Evolutionary conservation across 2,888 invertebrate genomes (phyloP).

Genomic region (Clunio marinus): DNA sequence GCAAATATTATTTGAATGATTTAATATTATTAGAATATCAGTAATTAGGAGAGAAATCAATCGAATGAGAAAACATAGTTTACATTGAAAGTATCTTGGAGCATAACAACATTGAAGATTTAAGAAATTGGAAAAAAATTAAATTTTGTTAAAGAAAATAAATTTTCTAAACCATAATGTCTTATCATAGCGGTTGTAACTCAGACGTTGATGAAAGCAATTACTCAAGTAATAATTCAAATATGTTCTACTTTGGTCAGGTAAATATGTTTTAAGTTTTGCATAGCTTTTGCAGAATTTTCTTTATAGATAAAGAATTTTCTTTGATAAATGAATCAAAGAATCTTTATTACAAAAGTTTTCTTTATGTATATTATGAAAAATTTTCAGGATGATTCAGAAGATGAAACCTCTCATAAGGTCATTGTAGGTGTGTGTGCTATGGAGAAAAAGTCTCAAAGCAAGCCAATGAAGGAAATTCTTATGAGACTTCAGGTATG

Average conservation of each 20-base stretch:
- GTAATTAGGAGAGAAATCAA: no score
- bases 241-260: conserved; percentile 32
- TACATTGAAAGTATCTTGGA: no score
- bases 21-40: no score
- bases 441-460: conserved; percentile 98
- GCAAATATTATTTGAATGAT: no score
- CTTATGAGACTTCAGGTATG: conserved; percentile 74
- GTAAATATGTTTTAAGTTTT: background rate
- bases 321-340: no score
- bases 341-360: no score
- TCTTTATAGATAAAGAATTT: no score
- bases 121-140: no score
- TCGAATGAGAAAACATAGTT: no score
- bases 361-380: background rate
- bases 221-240: background rate
- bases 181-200: background rate
- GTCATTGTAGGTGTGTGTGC: conserved; percentile 98
- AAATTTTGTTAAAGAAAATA: no score
- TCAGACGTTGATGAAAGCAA: background rate
- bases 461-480: conserved; percentile 99
- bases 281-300: background rate
- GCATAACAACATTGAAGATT: no score
- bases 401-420: conserved; percentile 47
- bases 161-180: background rate
- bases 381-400: conserved; percentile 10